A percentile compares a stretch with the other conserved stretches of the same genome.
These are phyloP conservation scores for Enteromius mattozi DNA, from an alignment of 2,797 vertebrate genomes.

Conservation along the genomic window DNA sequence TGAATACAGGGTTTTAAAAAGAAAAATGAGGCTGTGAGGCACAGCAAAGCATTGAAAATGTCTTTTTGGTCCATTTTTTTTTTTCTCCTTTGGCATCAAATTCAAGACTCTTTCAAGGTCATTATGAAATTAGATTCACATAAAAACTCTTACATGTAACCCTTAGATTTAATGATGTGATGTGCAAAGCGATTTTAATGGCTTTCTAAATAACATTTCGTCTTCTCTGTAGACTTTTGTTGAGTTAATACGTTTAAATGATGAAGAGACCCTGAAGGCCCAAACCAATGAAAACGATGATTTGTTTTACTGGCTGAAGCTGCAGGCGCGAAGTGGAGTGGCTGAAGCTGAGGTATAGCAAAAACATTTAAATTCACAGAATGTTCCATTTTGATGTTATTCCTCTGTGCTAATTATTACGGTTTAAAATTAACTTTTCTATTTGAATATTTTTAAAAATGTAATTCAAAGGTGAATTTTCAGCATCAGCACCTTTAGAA, in stretches of 20 bases:
- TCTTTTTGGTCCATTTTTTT: neutral
- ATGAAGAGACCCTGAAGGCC: constrained; percentile 73
- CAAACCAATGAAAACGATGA: constrained; percentile 81
- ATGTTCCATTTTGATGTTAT: neutral
- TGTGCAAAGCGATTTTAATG: neutral
- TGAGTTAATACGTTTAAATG: constrained; percentile 76
- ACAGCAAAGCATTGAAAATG: neutral
- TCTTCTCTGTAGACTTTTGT: constrained; percentile 73
- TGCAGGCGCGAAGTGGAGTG: constrained; percentile 77
- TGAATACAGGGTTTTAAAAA: neutral
- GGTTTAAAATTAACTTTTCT: neutral
- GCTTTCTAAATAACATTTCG: neutral
- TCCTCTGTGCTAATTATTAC: neutral
- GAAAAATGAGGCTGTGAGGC: neutral
- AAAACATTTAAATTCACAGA: too few species aligned
- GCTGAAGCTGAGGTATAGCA: constrained; percentile 79
- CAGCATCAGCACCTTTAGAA: neutral
- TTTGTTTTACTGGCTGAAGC: constrained; percentile 83
- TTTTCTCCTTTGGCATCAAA: neutral
- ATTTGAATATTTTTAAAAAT: neutral
- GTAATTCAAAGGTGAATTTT: neutral
- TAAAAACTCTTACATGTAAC: neutral
- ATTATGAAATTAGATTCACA: neutral
- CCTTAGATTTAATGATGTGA: neutral
- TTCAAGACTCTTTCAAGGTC: neutral